Evolutionary conservation across 2,797 vertebrate genomes (phyloP), one percentile per base, ranked within the genome.

Genomic region (Pseudocheirus occidentalis): DNA sequence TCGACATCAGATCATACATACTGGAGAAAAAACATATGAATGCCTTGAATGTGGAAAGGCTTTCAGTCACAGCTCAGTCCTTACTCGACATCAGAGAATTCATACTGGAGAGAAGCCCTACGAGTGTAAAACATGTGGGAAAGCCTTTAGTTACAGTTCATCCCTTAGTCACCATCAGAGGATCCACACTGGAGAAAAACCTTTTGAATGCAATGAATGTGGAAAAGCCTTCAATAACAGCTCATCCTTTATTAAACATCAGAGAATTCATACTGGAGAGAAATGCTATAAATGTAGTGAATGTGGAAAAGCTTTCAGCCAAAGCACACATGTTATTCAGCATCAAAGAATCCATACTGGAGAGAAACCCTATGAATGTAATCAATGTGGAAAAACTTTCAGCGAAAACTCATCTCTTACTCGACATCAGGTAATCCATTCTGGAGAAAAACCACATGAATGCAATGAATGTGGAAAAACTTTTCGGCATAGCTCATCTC

Each of bases 31-130:
- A 55, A 98, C 98, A 5, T 98, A 98, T 94, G 96, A 95, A 90
- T 98, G 98, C 92, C n/a, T 97, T 13, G 95, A 98, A 53, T 98
- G 98, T 14, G 98, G 98, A 66, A 98, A 98, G 66, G 96, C 97
- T 50, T 98, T 98, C 55, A 98, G 96, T 53, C 98, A 98, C 27
- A 98, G 98, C 62, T 98, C 98, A 27, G 97, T 97, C 87, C 97
- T 98, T 53, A 96, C 98, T 55, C 97, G 98, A 40, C 97, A 98
- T 91, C 97, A 96, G 92, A 97, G 96, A 81, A 96, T 95, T 91
- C 98, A 98, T 93, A 98, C 96, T 54, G 97, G 98, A 62, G 98
- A 98, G 58, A 98, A 97, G 54, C 98, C 98, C 87, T 98, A 97
- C 56, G 97, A 97, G 81, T 98, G 98, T 92, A 96, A 94, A 40